These are phyloP conservation scores for Hylaeus anthracinus DNA, from an alignment of 1,140 invertebrate species.

Conservation along the genomic window DNA sequence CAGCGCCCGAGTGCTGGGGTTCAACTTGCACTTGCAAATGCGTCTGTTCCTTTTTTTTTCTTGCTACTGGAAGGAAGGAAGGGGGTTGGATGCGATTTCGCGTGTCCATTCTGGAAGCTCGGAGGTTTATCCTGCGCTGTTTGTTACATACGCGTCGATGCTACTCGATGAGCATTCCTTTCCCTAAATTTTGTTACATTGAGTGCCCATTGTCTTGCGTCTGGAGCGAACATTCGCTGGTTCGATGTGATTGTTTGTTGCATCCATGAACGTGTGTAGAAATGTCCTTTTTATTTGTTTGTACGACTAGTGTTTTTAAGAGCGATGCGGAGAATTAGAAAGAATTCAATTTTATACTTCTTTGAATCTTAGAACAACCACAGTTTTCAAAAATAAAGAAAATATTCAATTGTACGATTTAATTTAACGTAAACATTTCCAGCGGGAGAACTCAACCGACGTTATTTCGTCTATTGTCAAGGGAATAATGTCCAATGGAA, in stretches of 20 bases:
- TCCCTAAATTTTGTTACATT: constrained; percentile 27
- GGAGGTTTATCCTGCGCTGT: not conserved
- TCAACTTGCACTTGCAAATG: constrained; percentile 19
- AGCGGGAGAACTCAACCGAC: no score
- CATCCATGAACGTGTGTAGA: not conserved
- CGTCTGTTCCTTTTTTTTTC: constrained; percentile 10
- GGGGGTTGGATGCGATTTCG: constrained; percentile 29
- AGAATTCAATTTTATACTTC: no score
- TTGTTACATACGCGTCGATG: not conserved
- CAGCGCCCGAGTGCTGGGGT: not conserved
- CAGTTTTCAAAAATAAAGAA: no score
- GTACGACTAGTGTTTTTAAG: no score
- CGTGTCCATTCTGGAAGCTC: constrained; percentile 14
- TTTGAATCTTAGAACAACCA: no score
- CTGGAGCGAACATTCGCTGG: not conserved
- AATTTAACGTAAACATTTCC: no score
- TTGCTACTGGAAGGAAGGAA: no score
- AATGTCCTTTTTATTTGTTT: not conserved
- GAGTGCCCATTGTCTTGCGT: not conserved
- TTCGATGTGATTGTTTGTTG: not conserved
- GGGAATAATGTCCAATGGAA: no score
- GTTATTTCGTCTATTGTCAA: no score
- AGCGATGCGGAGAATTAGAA: no score
- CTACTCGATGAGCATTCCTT: constrained; percentile 34
- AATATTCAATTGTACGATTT: no score